These are phyloP conservation scores for Sarcophaga variegata DNA, from an alignment of 2,888 invertebrate species.

Conservation along the genomic window DNA sequence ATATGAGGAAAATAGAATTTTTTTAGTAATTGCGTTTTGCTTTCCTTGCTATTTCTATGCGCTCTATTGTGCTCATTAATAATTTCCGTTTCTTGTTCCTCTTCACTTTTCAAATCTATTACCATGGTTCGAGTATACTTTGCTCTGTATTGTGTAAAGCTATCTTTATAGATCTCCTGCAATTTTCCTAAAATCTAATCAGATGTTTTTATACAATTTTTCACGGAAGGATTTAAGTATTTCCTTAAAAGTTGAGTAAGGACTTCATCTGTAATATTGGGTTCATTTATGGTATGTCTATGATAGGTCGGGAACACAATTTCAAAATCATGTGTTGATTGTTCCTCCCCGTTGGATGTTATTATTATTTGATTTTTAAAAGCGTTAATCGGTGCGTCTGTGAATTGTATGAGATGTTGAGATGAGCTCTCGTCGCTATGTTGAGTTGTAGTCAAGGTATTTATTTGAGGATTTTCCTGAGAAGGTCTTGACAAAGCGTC, in stretches of 20 bases:
- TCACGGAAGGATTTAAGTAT: conserved; percentile 39
- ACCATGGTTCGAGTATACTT: not conserved
- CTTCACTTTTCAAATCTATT: not conserved
- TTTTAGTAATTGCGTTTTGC: not conserved
- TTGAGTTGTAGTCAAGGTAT: not conserved
- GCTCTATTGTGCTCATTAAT: conserved; percentile 14
- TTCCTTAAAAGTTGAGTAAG: conserved; percentile 22
- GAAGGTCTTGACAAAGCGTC: too few relatives aligned
- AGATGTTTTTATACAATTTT: conserved; percentile 30
- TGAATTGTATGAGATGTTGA: too few relatives aligned
- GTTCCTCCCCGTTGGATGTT: not conserved
- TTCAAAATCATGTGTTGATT: conserved; percentile 30
- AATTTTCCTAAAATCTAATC: conserved; percentile 40
- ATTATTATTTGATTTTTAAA: conserved; percentile 10
- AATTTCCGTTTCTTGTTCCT: conserved; percentile 6
- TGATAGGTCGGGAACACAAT: conserved; percentile 46
- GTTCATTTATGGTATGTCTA: conserved; percentile 46
- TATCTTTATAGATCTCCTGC: conserved; percentile 20
- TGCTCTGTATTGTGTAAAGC: conserved; percentile 5
- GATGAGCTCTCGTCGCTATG: not conserved
- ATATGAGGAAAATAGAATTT: conserved; percentile 21
- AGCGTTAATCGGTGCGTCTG: too few relatives aligned
- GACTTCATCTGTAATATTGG: not conserved
- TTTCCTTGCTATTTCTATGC: conserved; percentile 28
- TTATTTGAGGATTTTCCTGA: too few relatives aligned